Evolutionary conservation across 1,140 invertebrate species (phyloP).

Genomic region (Zaprionus ghesquierei): DNA sequence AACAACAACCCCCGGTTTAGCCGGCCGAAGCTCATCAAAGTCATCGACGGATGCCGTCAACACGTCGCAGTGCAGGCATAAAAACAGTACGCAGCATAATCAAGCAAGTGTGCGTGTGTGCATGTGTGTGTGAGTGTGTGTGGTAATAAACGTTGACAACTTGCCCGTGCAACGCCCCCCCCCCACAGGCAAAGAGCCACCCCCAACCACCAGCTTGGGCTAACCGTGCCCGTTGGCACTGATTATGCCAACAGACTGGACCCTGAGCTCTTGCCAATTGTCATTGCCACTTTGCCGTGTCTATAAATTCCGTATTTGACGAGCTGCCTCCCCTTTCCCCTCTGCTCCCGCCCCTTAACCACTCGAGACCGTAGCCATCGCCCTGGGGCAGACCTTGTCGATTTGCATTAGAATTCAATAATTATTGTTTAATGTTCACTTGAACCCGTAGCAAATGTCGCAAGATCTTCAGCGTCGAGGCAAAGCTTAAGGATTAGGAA

Average conservation of each 20-base stretch:
- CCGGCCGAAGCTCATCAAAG: slow-evolving; percentile 61
- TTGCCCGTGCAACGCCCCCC: slow-evolving; percentile 19
- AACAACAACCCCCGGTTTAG: slow-evolving; percentile 15
- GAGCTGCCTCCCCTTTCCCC: slow-evolving; percentile 44
- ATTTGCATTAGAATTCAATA: slow-evolving; percentile 75
- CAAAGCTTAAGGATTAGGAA: neutral
- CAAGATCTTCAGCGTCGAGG: slow-evolving; percentile 21
- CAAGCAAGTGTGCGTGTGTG: slow-evolving; percentile 40
- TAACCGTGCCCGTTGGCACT: slow-evolving; percentile 60
- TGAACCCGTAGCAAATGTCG: slow-evolving; percentile 48
- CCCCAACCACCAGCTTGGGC: neutral
- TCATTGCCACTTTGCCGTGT: slow-evolving; percentile 67
- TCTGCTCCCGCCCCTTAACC: slow-evolving; percentile 12
- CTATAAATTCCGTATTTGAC: slow-evolving; percentile 76
- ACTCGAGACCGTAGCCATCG: slow-evolving; percentile 15
- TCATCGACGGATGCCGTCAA: slow-evolving; percentile 48
- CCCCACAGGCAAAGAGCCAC: neutral
- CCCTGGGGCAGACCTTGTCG: neutral
- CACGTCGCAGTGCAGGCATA: slow-evolving; percentile 79
- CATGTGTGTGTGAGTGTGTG: neutral
- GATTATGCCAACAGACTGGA: slow-evolving; percentile 64
- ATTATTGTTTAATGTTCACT: slow-evolving; percentile 79
- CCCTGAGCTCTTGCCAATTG: slow-evolving; percentile 60
- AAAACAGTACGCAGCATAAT: slow-evolving; percentile 78
- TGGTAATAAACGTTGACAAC: slow-evolving; percentile 74